Conservation (phyloP, 2,113 vertebrate species). For the Caloenas nicobarica region DNA sequence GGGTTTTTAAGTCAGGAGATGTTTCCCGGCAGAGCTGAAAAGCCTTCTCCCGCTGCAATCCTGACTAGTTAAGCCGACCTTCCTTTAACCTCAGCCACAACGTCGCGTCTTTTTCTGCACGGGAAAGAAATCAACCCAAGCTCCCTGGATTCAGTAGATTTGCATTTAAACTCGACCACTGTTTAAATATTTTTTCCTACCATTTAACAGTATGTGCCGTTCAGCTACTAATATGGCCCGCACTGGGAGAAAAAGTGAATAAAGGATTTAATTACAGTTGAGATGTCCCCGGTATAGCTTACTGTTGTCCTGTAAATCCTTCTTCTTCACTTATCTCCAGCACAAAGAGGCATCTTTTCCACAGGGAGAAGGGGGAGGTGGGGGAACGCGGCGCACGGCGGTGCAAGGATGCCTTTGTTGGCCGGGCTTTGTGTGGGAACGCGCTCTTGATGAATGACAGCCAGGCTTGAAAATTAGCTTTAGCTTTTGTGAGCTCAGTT, state of each 20-base stretch:
- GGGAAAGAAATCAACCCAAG: not conserved
- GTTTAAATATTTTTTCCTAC: not conserved
- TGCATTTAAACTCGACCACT: not conserved
- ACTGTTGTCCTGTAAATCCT: constrained; percentile 29
- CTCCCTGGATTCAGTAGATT: not conserved
- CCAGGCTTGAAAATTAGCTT: constrained; percentile 31
- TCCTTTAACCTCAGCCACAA: not conserved
- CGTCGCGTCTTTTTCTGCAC: not conserved
- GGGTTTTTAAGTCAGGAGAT: not conserved
- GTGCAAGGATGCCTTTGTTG: constrained; percentile 50
- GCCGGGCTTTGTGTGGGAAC: not conserved
- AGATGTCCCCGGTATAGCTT: constrained; percentile 17
- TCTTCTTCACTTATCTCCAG: constrained; percentile 13
- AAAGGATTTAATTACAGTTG: constrained; percentile 31
- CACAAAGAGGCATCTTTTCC: constrained; percentile 55
- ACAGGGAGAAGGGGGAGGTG: not conserved
- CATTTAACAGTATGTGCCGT: not conserved
- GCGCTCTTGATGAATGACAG: constrained; percentile 35
- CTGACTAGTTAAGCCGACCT: not conserved
- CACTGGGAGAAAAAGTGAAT: not conserved
- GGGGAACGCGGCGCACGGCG: fast-evolving
- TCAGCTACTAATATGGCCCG: not conserved
- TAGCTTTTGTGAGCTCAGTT: constrained; percentile 30
- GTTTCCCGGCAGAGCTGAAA: not conserved
- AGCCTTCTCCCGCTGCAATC: not conserved